These are phyloP conservation scores for Synergus laeviventris DNA, from an alignment of 2,888 invertebrate species.

Conservation along the genomic window DNA sequence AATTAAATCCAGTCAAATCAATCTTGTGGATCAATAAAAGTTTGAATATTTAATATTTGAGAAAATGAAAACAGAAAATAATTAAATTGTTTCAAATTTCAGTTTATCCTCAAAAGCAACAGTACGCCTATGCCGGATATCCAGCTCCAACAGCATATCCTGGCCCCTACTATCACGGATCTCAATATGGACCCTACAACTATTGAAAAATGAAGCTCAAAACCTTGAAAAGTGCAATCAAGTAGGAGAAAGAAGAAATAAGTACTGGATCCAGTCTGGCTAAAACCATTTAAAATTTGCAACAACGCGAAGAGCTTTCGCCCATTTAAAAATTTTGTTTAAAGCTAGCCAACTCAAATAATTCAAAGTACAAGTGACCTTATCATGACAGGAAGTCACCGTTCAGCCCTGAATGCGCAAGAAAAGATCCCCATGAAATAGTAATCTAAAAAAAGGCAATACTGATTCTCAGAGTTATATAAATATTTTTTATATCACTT, in stretches of 20 bases:
- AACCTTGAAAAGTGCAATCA: constrained; percentile 41
- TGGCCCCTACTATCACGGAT: constrained; percentile 91
- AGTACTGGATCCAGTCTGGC: constrained; percentile 24
- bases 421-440: background rate
- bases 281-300: constrained; percentile 19
- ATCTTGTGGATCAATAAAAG: background rate
- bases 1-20: background rate
- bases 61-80: constrained; percentile 25
- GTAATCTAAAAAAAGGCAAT: constrained; percentile 14
- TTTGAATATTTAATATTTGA: too few species aligned
- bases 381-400: constrained; percentile 4
- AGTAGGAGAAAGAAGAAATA: constrained; percentile 17
- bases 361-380: constrained; percentile 1
- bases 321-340: constrained; percentile 5
- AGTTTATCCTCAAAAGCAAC: constrained; percentile 97
- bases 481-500: background rate
- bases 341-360: constrained; percentile 13
- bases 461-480: constrained; percentile 1
- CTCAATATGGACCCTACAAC: constrained; percentile 95
- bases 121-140: constrained; percentile 93
- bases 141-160: constrained; percentile 89
- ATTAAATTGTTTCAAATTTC: constrained; percentile 67
- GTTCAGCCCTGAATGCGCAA: background rate
- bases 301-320: background rate
- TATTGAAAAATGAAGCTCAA: constrained; percentile 80